Evolutionary conservation across 2,797 vertebrate genomes (phyloP), one percentile per base, ranked within the genome.

Genomic region (Esox lucius): DNA sequence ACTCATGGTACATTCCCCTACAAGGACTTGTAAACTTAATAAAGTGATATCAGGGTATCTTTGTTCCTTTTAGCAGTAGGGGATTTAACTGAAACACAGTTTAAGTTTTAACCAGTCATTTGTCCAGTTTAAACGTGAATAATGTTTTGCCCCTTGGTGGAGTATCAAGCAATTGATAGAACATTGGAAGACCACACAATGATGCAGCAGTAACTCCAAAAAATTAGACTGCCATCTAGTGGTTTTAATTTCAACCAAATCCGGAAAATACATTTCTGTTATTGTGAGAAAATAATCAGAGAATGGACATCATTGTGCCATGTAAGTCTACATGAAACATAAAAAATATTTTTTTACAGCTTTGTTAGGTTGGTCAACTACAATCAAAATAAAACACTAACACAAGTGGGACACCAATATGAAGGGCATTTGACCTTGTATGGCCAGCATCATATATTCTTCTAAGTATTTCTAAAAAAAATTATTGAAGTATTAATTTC

Each of bases 211-310:
- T 26, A 2, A n/a, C 35, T 56, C 53, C 24, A 12, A 69, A 64
- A 33, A 62, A 24, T 72, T 51, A 51, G 78, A 73, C 53, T 80
- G 78, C 78, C 78, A 70, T 73, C 78, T 76, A 66, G 74, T 67
- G 78, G 74, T 13, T 68, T 49, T 17, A 62, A 49, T 28, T 39
- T 61, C 7, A 51, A 19, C 26, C 15, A 74, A 12, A 19, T 5
- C 13, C 35, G 4, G 46, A 3, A 46, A 46, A 22, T 2, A 42
- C 5, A 42, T 42, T 42, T 31, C 28, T 31, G 1, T 31, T 31
- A 28, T 31, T 31, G 35, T 39, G 15, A 66, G 64, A 33, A 66
- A 56, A 56, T 46, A 46, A 46, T 46, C 42, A 46, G 42, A 46
- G 17, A 56, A 56, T 56, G 16, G 53, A 11, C 19, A 53, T 53